Percentiles rank a stretch among this genome's conserved stretches.
Evolutionary conservation across 2,797 vertebrate species (phyloP).

Genomic region (Xenopus petersii): DNA sequence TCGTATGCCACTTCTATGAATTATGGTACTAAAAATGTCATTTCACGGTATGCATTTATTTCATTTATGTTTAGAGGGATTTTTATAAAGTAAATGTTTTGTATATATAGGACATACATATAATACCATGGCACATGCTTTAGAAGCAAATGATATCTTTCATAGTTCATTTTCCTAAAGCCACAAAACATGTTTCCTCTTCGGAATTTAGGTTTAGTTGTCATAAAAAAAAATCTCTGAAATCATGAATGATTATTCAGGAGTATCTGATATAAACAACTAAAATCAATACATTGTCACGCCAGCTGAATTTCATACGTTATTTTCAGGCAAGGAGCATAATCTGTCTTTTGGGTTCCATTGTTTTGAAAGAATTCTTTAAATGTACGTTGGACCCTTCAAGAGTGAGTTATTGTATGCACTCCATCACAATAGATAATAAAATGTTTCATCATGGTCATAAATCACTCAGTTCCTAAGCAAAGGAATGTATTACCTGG

Average conservation of each 20-base stretch:
- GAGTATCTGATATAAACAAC: not conserved
- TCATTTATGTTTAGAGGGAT: too few species aligned
- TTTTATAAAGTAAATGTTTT: too few species aligned
- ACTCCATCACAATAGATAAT: conserved; percentile 73
- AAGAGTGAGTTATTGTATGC: conserved; percentile 70
- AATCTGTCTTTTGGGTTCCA: conserved; percentile 53
- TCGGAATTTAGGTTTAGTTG: too few species aligned
- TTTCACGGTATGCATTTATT: conserved; percentile 12
- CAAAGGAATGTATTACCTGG: conserved; percentile 70
- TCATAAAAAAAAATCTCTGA: not conserved
- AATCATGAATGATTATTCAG: not conserved
- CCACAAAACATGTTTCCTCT: too few species aligned
- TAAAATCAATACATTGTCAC: conserved; percentile 19
- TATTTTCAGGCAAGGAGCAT: conserved; percentile 27
- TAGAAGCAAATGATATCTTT: too few species aligned
- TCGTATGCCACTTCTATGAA: too few species aligned
- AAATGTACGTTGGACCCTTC: conserved; percentile 66
- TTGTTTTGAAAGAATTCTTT: conserved; percentile 55
- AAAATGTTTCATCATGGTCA: conserved; percentile 72
- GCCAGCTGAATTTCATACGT: conserved; percentile 12
- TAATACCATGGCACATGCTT: too few species aligned
- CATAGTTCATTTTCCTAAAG: too few species aligned
- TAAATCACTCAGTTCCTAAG: conserved; percentile 75
- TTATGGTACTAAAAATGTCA: too few species aligned
- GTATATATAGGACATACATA: too few species aligned